Percentiles rank a stretch among this genome's conserved stretches.
Conservation (phyloP, 1,140 invertebrate species). For the Hermetia illucens region DNA sequence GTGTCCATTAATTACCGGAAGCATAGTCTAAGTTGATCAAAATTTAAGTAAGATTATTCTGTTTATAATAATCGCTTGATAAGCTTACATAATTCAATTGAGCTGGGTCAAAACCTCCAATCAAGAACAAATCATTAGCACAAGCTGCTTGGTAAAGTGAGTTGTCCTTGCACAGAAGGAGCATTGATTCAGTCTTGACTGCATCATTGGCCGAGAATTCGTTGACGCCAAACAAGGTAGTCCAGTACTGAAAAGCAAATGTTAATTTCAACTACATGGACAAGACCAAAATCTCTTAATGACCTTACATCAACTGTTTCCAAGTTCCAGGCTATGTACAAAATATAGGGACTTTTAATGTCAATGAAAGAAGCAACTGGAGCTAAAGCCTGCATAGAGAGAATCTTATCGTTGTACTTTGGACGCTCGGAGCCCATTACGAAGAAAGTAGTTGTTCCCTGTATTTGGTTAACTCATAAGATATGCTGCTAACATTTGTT, state of each 20-base stretch:
- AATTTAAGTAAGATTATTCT: constrained; percentile 13
- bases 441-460: constrained; percentile 35
- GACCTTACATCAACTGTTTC: too few relatives aligned
- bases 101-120: too few relatives aligned
- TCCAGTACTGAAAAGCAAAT: too few relatives aligned
- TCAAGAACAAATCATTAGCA: too few relatives aligned
- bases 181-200: background rate
- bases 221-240: constrained; percentile 32
- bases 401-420: constrained; percentile 37
- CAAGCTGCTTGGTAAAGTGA: too few relatives aligned
- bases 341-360: constrained; percentile 31
- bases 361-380: constrained; percentile 35
- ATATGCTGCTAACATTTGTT: constrained; percentile 26
- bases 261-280: too few relatives aligned
- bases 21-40: constrained; percentile 28
- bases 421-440: constrained; percentile 32
- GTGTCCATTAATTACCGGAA: constrained; percentile 53
- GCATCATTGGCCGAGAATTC: constrained; percentile 25
- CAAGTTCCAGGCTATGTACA: constrained; percentile 6
- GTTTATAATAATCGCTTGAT: too few relatives aligned
- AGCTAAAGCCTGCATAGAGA: constrained; percentile 33
- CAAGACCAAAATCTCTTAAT: too few relatives aligned
- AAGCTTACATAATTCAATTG: too few relatives aligned
- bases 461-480: constrained; percentile 42
- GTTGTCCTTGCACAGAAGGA: too few relatives aligned